Conservation (phyloP, 2,113 vertebrate species). For the Phylloscopus trochiloides region DNA sequence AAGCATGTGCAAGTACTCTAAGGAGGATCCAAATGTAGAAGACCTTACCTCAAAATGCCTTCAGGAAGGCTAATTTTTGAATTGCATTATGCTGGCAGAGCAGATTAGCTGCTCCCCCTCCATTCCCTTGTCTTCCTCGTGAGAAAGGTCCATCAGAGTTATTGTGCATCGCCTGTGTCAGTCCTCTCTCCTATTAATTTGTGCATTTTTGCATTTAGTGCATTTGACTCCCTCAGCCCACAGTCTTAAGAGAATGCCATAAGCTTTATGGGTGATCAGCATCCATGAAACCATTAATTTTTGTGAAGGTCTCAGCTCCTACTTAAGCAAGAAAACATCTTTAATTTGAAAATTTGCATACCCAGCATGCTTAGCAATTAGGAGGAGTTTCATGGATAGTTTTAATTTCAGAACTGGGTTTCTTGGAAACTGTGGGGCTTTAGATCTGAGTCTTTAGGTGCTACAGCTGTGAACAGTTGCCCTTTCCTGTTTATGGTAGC, state of each 20-base stretch:
- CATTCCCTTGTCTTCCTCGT: neutral
- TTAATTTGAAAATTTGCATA: neutral
- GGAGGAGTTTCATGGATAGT: neutral
- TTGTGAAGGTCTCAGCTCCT: neutral
- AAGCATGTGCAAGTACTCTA: neutral
- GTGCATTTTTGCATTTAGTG: neutral
- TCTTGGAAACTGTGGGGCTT: neutral
- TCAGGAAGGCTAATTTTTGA: neutral
- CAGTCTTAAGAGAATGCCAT: neutral
- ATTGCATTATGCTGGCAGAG: neutral
- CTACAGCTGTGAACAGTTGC: neutral
- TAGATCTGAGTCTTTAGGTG: neutral
- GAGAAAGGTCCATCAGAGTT: neutral
- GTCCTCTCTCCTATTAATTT: neutral
- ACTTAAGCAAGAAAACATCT: neutral
- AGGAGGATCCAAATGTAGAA: neutral
- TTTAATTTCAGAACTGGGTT: neutral
- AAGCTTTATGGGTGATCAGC: neutral
- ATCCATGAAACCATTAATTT: neutral
- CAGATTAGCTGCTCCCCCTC: neutral
- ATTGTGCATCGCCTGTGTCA: accelerated
- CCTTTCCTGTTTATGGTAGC: neutral
- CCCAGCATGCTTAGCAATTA: neutral
- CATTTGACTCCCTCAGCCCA: neutral
- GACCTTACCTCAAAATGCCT: neutral